Percentiles rank a stretch among this genome's conserved stretches.
phyloP scores from a whole-genome alignment of 1,140 invertebrate genomes.

The Lepidurus couesii region DNA sequence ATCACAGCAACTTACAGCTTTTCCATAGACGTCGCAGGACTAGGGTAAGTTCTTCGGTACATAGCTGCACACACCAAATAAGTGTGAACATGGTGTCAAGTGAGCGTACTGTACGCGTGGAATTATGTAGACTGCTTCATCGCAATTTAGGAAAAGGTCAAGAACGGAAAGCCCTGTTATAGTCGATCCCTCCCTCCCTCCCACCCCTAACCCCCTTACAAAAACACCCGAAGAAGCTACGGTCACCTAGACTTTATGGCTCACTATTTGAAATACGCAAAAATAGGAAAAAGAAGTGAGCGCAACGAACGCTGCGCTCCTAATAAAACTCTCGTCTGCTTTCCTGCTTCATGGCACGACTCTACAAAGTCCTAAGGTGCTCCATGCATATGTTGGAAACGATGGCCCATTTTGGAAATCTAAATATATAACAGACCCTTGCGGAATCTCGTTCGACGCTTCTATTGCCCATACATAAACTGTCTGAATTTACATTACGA shows the following conservation, averaged over 20 bases:
- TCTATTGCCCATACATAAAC: background rate
- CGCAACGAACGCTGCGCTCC: background rate
- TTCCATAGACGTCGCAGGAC: background rate
- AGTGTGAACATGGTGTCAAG: background rate
- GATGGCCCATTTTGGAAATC: background rate
- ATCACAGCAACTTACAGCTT: background rate
- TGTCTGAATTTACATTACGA: background rate
- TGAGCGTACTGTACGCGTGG: background rate
- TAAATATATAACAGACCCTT: background rate
- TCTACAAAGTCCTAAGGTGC: background rate
- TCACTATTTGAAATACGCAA: background rate
- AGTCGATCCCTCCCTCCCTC: background rate
- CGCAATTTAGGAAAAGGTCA: background rate
- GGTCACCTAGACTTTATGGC: background rate
- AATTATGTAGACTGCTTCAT: background rate
- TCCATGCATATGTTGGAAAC: background rate
- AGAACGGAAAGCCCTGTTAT: background rate
- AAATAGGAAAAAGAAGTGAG: slow-evolving; percentile 1
- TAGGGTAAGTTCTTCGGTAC: background rate
- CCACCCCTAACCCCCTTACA: background rate
- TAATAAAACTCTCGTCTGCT: background rate
- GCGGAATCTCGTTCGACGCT: background rate
- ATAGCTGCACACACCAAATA: background rate
- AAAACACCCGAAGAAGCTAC: background rate
- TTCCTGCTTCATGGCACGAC: background rate